Percentiles rank a stretch among this genome's conserved stretches.
Evolutionary conservation across 2,113 vertebrate species (phyloP).

Genomic region (Chiloscyllium plagiosum): DNA sequence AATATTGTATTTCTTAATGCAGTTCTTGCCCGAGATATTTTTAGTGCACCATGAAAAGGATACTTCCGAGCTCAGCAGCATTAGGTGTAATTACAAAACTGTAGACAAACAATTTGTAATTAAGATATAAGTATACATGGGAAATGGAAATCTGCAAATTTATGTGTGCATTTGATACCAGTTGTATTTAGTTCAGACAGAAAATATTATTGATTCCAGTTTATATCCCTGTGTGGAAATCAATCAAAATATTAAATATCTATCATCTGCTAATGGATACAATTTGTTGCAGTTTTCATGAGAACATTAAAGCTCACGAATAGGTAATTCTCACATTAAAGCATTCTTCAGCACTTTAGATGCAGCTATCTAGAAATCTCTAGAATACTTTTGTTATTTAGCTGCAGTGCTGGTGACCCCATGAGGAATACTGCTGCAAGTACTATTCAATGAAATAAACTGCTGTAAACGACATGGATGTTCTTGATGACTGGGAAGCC

Average conservation of each 20-base stretch:
- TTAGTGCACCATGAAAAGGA: background rate
- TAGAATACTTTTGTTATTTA: background rate
- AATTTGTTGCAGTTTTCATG: background rate
- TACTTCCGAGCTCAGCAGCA: background rate
- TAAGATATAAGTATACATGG: background rate
- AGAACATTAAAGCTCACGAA: background rate
- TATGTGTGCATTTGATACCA: background rate
- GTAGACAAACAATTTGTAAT: background rate
- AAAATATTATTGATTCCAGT: slow-evolving; percentile 9
- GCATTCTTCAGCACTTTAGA: background rate
- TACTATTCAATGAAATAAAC: background rate
- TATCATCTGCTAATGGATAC: background rate
- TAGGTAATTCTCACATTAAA: background rate
- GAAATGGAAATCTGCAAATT: background rate
- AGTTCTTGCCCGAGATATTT: background rate
- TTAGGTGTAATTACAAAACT: too few relatives aligned
- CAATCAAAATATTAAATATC: background rate
- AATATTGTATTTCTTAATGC: background rate
- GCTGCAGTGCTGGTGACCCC: slow-evolving; percentile 18
- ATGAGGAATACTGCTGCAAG: background rate
- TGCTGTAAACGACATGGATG: background rate
- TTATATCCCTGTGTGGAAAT: background rate
- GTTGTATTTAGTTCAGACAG: background rate
- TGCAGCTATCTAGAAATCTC: background rate
- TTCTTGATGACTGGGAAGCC: background rate